These are phyloP conservation scores for Iguana delicatissima DNA, from an alignment of 2,797 vertebrate genomes.

Conservation along the genomic window DNA sequence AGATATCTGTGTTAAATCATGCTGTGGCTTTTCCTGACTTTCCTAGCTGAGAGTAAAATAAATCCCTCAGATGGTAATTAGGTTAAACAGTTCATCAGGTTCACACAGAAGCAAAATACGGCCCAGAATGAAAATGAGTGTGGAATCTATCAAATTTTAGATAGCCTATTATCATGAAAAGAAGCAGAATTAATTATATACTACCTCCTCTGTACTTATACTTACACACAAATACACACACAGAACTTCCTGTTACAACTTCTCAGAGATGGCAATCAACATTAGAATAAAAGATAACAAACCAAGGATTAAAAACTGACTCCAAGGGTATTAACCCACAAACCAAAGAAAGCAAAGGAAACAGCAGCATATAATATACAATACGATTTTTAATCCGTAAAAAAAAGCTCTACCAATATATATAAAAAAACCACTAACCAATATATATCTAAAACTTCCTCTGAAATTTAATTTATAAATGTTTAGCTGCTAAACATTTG, in stretches of 20 bases:
- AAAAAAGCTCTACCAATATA: no score
- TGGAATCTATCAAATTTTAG: background rate
- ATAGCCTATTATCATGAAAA: background rate
- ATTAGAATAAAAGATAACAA: background rate
- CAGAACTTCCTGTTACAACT: background rate
- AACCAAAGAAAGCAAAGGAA: background rate
- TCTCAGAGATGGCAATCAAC: constrained; percentile 11
- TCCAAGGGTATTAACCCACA: background rate
- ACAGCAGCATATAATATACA: no score
- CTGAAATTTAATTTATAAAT: no score
- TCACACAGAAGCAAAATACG: constrained; percentile 38
- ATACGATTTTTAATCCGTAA: no score
- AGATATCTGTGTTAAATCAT: constrained; percentile 46
- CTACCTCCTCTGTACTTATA: background rate
- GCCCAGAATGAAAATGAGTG: constrained; percentile 60
- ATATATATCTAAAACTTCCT: no score
- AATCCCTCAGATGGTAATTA: constrained; percentile 51
- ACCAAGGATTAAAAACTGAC: no score
- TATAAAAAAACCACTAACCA: no score
- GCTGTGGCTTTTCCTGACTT: constrained; percentile 20
- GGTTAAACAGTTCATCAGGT: constrained; percentile 59
- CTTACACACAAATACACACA: background rate
- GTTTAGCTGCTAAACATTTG: no score
- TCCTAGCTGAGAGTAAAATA: constrained; percentile 44
- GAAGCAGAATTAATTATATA: constrained; percentile 49